Evolutionary conservation across 2,888 invertebrate species (phyloP), one percentile per base, ranked within the genome.

Genomic region (Tineola bisselliella): DNA sequence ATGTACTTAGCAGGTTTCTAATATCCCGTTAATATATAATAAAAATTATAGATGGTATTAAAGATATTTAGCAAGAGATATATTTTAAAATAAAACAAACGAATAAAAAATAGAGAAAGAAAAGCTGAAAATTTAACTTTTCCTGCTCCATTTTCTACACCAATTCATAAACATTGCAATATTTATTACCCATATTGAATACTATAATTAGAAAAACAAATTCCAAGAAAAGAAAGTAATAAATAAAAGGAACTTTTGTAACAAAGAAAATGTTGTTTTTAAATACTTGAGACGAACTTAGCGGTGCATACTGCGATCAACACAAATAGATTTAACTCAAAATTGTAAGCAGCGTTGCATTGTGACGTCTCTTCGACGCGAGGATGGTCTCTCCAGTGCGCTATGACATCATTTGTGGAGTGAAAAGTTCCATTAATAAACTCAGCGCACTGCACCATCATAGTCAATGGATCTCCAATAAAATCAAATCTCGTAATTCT

Each of bases 391-490:
- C 68, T 74, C 84, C 83, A 84, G 0, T 67, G 66, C 0, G 78
- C 83, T 62, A 71, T 77, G 18, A 68, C 68, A 64, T 76, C 72
- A 44, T 74, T 78, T 0, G 87, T 84, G 1, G 81, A 80, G 8
- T 73, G 72, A 13, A 79, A 63, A 71, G 84, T 88, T 0, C 88
- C 89, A 44, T 84, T 80, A 10, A 83, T 81, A 68, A 68, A 87
- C 71, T 73, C 88, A 52, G 80, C 89, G 76, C 81, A 90, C 66
- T 71, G 89, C 68, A 75, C 81, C 64, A 78, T 87, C 59, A 90
- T 72, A 70, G 81, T 79, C 64, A 88, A 80, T 65, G 88, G 73
- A 68, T 79, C 60, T 68, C 87, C 89, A 66, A 84, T 64, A 76
- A 82, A 81, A 6, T 77, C 64, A 0, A 72, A 64, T 12, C 76